These are phyloP conservation scores for Melipona quadrifasciata DNA, from an alignment of 1,140 invertebrate species.

Conservation along the genomic window DNA sequence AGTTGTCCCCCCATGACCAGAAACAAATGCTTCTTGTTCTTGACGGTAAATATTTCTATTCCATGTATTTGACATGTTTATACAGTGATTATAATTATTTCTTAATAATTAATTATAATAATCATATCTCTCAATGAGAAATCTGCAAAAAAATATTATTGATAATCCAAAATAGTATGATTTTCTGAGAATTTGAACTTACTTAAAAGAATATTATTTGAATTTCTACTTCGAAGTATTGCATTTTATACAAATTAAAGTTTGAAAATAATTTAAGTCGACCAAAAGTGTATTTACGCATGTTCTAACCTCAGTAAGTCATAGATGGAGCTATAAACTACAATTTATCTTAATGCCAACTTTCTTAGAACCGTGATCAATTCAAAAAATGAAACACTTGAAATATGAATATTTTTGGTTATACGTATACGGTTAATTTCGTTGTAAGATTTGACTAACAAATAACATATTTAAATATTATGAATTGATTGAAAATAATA, in stretches of 20 bases:
- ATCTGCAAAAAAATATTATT: conserved; percentile 19
- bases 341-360: background rate
- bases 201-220: background rate
- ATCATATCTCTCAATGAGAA: conserved; percentile 1
- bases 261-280: background rate
- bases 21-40: conserved; percentile 74
- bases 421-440: no score
- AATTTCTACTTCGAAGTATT: background rate
- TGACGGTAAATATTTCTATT: conserved; percentile 68
- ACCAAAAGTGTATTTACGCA: background rate
- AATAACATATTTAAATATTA: background rate
- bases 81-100: background rate
- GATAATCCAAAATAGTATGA: background rate
- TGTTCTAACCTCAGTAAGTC: background rate
- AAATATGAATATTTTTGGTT: background rate
- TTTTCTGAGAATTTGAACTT: background rate
- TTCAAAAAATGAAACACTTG: background rate
- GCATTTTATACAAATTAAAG: background rate
- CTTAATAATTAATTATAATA: background rate
- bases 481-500: background rate
- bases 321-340: conserved; percentile 27
- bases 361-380: no score
- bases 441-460: no score
- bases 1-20: conserved; percentile 72
- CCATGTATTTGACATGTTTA: conserved; percentile 43